Conservation (phyloP, 2,113 vertebrate species). For the Rattus rattus region DNA sequence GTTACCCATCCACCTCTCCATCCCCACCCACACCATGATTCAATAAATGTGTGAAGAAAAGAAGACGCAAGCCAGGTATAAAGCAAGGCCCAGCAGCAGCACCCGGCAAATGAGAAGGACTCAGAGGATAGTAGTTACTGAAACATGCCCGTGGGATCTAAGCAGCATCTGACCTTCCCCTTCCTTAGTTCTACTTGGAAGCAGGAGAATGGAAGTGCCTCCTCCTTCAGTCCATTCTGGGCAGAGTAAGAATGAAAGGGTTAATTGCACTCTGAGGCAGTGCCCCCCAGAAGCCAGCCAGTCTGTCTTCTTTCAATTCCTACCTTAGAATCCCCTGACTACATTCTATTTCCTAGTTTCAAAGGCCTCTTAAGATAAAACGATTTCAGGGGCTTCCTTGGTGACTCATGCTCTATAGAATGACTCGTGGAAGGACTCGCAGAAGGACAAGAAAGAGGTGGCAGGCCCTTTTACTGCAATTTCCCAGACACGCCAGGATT, state of each 20-base stretch:
- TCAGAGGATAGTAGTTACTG: not conserved
- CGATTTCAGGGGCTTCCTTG: conserved; percentile 48
- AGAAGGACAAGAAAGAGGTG: conserved; percentile 7
- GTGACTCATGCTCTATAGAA: conserved; percentile 55
- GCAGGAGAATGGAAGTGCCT: not conserved
- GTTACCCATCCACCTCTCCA: not conserved
- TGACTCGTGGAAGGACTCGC: not conserved
- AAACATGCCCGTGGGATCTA: fast-evolving
- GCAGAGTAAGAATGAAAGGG: conserved; percentile 20
- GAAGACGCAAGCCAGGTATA: not conserved
- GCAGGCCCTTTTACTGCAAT: not conserved
- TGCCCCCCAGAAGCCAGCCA: conserved; percentile 12
- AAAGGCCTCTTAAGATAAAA: conserved; percentile 69
- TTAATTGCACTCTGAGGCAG: conserved; percentile 28
- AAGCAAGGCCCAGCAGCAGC: not conserved
- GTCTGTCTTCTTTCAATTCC: conserved; percentile 63
- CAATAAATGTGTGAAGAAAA: not conserved
- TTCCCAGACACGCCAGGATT: not conserved
- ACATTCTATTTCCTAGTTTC: conserved; percentile 60
- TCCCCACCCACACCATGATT: not conserved
- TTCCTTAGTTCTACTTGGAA: not conserved
- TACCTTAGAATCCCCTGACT: conserved; percentile 52
- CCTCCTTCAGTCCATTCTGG: not conserved
- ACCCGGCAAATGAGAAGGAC: not conserved
- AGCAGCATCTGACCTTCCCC: not conserved